Evolutionary conservation across 2,113 vertebrate genomes (phyloP).

Genomic region (Aptenodytes patagonicus): DNA sequence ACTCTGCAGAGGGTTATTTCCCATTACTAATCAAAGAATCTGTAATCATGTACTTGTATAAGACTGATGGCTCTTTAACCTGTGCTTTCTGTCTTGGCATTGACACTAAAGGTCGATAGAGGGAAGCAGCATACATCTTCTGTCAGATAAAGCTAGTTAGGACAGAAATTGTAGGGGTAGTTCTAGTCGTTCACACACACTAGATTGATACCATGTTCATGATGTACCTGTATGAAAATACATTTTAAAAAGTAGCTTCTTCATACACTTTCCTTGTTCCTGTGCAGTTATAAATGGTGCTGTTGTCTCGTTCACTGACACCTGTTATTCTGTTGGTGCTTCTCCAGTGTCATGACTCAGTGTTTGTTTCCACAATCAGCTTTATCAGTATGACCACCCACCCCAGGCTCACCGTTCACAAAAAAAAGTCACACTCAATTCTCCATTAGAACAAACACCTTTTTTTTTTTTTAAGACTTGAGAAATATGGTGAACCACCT

Average conservation of each 20-base stretch:
- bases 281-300: background rate
- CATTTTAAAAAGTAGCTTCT: background rate
- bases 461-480: background rate
- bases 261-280: background rate
- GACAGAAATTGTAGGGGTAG: background rate
- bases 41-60: background rate
- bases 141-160: background rate
- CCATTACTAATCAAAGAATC: background rate
- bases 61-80: background rate
- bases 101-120: background rate
- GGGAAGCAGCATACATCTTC: background rate
- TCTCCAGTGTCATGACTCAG: background rate
- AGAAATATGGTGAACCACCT: background rate
- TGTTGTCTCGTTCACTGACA: rapidly evolving
- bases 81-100: background rate
- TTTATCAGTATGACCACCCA: background rate
- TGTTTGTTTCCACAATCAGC: rapidly evolving
- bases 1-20: background rate
- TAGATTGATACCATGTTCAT: rapidly evolving
- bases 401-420: background rate
- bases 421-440: rapidly evolving
- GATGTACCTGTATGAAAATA: background rate
- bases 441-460: background rate
- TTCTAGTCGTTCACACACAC: background rate
- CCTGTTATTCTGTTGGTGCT: background rate